Evolutionary conservation across 2,797 vertebrate species (phyloP).

Genomic region (Pelodytes ibericus): DNA sequence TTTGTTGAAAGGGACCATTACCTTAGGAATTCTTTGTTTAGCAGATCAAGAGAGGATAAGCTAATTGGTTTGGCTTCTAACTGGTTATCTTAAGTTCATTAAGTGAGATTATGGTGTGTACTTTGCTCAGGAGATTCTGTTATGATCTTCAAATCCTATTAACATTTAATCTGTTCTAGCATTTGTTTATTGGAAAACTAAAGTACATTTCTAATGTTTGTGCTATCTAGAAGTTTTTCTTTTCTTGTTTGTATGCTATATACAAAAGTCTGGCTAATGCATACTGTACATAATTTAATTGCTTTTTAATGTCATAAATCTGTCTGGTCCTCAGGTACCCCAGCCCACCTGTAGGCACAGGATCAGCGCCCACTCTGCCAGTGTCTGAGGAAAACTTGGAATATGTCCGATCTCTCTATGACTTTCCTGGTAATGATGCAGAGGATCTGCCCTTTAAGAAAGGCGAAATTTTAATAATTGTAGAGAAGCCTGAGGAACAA

Average conservation of each 20-base stretch:
- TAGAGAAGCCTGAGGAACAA: conserved; percentile 98
- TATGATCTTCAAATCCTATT: neutral
- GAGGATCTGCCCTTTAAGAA: conserved; percentile 98
- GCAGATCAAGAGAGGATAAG: conserved; percentile 19
- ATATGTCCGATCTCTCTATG: conserved; percentile 96
- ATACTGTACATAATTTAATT: neutral
- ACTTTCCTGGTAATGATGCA: conserved; percentile 93
- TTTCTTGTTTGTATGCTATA: neutral
- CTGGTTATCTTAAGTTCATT: conserved; percentile 9
- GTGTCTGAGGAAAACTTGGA: conserved; percentile 86
- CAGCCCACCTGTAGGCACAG: conserved; percentile 77
- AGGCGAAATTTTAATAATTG: conserved; percentile 90
- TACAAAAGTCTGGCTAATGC: neutral
- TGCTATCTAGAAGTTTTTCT: neutral
- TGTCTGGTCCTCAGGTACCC: conserved; percentile 76
- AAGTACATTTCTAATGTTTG: neutral
- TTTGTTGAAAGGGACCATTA: no score
- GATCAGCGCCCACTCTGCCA: conserved; percentile 76
- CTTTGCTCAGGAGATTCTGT: neutral
- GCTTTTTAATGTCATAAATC: neutral
- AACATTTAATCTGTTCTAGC: neutral
- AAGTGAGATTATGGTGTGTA: conserved; percentile 23
- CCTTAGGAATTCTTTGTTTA: no score
- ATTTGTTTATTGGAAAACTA: neutral
- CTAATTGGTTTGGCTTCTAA: conserved; percentile 6